These are phyloP conservation scores for Erebia ligea DNA, from an alignment of 2,888 invertebrate genomes.

Conservation along the genomic window DNA sequence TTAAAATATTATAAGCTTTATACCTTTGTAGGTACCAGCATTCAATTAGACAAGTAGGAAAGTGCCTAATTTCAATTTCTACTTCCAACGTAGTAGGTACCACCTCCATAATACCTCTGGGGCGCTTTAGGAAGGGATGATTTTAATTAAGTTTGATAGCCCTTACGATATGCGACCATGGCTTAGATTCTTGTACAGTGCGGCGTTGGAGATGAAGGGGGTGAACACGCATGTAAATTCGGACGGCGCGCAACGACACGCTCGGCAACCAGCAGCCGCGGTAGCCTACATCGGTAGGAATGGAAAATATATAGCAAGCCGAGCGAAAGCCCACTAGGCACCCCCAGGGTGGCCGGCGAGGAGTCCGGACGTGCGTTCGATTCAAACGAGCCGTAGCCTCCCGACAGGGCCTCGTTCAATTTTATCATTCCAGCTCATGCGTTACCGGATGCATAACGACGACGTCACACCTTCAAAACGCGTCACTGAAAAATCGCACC, in stretches of 20 bases:
- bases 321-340: slow-evolving; percentile 82
- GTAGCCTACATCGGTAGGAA: slow-evolving; percentile 77
- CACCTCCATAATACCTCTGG: no score
- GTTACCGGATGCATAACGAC: slow-evolving; percentile 46
- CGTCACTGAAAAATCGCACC: neutral
- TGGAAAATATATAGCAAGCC: slow-evolving; percentile 81
- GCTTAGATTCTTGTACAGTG: slow-evolving; percentile 21
- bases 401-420: slow-evolving; percentile 53
- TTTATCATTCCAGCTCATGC: slow-evolving; percentile 50
- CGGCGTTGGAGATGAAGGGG: slow-evolving; percentile 46
- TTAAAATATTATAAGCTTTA: no score
- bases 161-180: neutral
- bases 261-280: slow-evolving; percentile 69
- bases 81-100: no score
- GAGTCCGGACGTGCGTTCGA: slow-evolving; percentile 80
- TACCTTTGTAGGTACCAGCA: no score
- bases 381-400: slow-evolving; percentile 77
- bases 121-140: neutral
- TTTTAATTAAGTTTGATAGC: slow-evolving; percentile 16
- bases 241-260: slow-evolving; percentile 54
- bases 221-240: slow-evolving; percentile 69
- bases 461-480: slow-evolving; percentile 24
- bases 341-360: slow-evolving; percentile 58
- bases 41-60: no score
- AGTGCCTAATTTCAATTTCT: no score